Base-by-base conservation (phyloP, 2,797 vertebrate species). In the Taeniopygia guttata region DNA sequence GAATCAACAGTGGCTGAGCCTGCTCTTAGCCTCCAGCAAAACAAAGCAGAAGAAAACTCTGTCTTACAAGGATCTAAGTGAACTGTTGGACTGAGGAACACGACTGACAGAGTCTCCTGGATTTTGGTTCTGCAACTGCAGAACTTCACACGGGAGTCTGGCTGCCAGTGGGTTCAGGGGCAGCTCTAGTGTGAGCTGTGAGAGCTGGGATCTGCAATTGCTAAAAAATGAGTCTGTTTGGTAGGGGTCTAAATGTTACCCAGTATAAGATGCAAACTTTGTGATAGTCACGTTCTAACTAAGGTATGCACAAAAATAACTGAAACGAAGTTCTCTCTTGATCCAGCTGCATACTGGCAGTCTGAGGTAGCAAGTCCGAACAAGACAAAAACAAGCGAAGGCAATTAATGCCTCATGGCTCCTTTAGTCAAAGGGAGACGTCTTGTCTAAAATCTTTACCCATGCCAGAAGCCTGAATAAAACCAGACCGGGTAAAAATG, bases 231-330 rank as follows among this genome's bases (percentile, higher is more conserved):
- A 20, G 34, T 18, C 40, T 45, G 20, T 42, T 49, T 21, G 9
- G 7, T 51, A 42, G 68, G 7, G 82, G 29, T 32, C 51, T 60
- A 27, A 66, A 69, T 36, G 58, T 59, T 70, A 36, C 5, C 13
- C 21, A 17, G 13, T 15, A 2, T 23, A 43, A 66, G 43, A 66
- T 0, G 0, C 16, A 52, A 21, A 63, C 56, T 5, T 58, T 40
- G 6, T 7, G 54, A 21, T 7, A 66, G 21, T 42, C 6, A 11
- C 10, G 19, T n/a, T 83, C 55, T 63, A 32, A 76, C 38, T 56
- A 1, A 58, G 76, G 30, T 19, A 11, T 26, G 64, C 26, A 16
- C 45, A 42, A 76, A 83, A 38, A 36, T 23, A 68, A 27, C 16
- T 56, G n/a, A 70, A 90, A 46, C 16, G 22, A 38, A 34, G 52